Conservation (phyloP, 2,888 invertebrate species). For the Megamerina dolium region DNA sequence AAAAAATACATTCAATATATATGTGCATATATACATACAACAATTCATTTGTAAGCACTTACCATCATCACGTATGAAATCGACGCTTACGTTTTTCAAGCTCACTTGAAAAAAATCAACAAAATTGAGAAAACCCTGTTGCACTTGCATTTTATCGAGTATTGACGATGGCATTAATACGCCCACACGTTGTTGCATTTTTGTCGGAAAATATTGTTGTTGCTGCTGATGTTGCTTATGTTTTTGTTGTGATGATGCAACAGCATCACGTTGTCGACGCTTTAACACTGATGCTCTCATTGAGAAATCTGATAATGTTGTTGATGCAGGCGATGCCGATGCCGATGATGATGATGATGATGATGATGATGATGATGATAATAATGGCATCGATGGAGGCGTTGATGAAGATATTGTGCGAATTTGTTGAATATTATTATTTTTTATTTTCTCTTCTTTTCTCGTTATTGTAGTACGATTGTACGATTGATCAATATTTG, state of each 20-base stretch:
- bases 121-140: conserved; percentile 44
- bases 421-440: not conserved
- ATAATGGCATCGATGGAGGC: conserved; percentile 11
- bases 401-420: not conserved
- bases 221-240: conserved; percentile 5
- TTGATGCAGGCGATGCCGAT: conserved; percentile 7
- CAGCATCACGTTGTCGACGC: not conserved
- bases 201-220: conserved; percentile 1
- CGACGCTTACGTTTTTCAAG: conserved; percentile 39
- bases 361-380: conserved; percentile 7
- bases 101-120: conserved; percentile 44
- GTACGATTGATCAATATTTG: not conserved
- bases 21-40: too few species aligned
- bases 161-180: conserved; percentile 41
- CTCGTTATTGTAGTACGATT: conserved; percentile 10
- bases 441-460: conserved; percentile 1
- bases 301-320: conserved; percentile 4
- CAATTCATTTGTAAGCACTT: too few species aligned
- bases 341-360: not conserved
- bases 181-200: conserved; percentile 30
- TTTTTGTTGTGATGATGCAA: conserved; percentile 5
- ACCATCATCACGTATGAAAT: conserved; percentile 45
- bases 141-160: conserved; percentile 40
- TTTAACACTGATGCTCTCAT: not conserved
- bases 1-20: too few species aligned